These are phyloP conservation scores for Myopa tessellatipennis DNA, from an alignment of 2,888 invertebrate species.

Conservation along the genomic window DNA sequence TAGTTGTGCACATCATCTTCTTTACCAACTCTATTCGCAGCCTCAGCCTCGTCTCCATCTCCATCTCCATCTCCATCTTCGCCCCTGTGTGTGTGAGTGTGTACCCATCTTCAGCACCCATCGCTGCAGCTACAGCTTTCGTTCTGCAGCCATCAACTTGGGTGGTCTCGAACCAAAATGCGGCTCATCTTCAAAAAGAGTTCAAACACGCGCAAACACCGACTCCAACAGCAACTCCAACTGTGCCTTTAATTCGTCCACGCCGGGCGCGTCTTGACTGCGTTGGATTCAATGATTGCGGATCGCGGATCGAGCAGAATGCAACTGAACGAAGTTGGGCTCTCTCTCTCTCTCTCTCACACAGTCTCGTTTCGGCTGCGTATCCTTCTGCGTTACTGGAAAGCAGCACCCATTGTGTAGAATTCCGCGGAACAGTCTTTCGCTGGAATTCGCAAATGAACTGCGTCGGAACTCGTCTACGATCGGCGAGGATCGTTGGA, in stretches of 20 bases:
- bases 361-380: not conserved
- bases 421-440: slow-evolving; percentile 63
- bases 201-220: slow-evolving; percentile 59
- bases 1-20: slow-evolving; percentile 53
- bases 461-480: slow-evolving; percentile 51
- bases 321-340: not conserved
- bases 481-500: slow-evolving; percentile 1
- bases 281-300: not conserved
- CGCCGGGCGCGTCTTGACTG: slow-evolving; percentile 13
- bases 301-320: not conserved
- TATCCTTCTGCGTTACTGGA: slow-evolving; percentile 5
- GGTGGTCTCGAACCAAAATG: slow-evolving; percentile 65
- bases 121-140: slow-evolving; percentile 1
- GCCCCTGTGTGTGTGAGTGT: not conserved
- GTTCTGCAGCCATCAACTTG: slow-evolving; percentile 55
- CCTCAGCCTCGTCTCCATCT: slow-evolving; percentile 35
- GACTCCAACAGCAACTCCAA: slow-evolving; percentile 43
- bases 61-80: slow-evolving; percentile 17
- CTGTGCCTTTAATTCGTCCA: slow-evolving; percentile 32
- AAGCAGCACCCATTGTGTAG: slow-evolving; percentile 20
- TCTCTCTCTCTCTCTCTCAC: not conserved
- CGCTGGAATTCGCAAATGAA: slow-evolving; percentile 66
- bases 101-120: not conserved
- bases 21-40: slow-evolving; percentile 25
- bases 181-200: slow-evolving; percentile 64